These are phyloP conservation scores for Aegithalos caudatus DNA, from an alignment of 2,113 vertebrate genomes.

Conservation along the genomic window DNA sequence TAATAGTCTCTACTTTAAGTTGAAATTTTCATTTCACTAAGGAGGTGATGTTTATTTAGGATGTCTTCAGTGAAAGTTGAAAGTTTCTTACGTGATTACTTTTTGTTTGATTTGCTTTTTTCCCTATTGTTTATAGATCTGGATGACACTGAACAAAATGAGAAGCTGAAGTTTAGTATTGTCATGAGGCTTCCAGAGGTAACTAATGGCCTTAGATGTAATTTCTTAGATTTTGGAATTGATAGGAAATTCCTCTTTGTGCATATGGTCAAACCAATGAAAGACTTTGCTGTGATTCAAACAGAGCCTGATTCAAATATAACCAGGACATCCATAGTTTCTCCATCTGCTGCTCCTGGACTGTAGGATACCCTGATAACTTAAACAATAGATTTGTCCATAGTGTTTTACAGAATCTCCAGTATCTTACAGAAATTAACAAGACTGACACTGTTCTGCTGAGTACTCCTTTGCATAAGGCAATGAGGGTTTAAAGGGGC, in stretches of 20 bases:
- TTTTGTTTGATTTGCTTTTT: neutral
- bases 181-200: conserved; percentile 90
- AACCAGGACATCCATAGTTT: neutral
- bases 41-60: neutral
- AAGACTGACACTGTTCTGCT: neutral
- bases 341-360: neutral
- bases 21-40: neutral
- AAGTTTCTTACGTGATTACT: neutral
- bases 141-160: conserved; percentile 84
- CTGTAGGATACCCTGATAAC: neutral
- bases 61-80: neutral
- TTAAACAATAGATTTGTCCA: neutral
- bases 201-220: neutral
- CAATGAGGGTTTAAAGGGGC: neutral
- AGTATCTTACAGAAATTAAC: neutral
- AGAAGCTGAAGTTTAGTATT: conserved; percentile 88
- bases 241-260: neutral
- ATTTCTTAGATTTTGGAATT: neutral
- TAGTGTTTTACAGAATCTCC: neutral
- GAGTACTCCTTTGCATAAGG: neutral
- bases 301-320: neutral
- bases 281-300: neutral
- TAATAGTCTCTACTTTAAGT: neutral
- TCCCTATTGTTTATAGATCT: conserved; percentile 75
- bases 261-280: neutral